Percentiles rank a stretch among this genome's conserved stretches.
These are phyloP conservation scores for Nibea albiflora DNA, from an alignment of 2,113 vertebrate genomes.

Conservation along the genomic window DNA sequence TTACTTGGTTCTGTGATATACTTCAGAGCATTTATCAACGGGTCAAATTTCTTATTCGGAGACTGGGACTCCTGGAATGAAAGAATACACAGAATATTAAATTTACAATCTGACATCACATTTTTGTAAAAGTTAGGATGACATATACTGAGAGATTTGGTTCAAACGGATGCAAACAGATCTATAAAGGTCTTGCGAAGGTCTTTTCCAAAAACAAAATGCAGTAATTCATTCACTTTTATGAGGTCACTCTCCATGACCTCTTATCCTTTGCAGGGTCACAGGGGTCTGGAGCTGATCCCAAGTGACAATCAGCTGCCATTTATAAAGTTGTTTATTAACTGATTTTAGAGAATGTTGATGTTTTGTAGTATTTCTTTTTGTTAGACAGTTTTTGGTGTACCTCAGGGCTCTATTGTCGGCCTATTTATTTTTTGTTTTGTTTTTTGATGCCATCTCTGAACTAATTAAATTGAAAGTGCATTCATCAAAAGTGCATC, in stretches of 20 bases:
- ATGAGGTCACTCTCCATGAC: too few species aligned
- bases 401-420: background rate
- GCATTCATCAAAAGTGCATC: background rate
- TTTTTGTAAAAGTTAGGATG: background rate
- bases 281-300: too few species aligned
- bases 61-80: slow-evolving; percentile 70
- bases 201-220: too few species aligned
- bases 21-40: slow-evolving; percentile 69
- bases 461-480: background rate
- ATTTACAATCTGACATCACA: background rate
- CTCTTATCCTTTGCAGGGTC: too few species aligned
- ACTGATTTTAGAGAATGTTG: too few species aligned
- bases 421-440: background rate
- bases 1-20: slow-evolving; percentile 63
- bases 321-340: background rate
- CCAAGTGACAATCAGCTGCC: too few species aligned
- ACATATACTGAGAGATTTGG: background rate
- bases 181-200: too few species aligned
- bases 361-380: background rate
- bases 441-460: background rate
- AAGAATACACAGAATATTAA: slow-evolving; percentile 5
- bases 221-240: too few species aligned
- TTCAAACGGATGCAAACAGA: background rate
- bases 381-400: too few species aligned
- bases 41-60: slow-evolving; percentile 72